Evolutionary conservation across 2,113 vertebrate genomes (phyloP).

Genomic region (Hyperopisus bebe): DNA sequence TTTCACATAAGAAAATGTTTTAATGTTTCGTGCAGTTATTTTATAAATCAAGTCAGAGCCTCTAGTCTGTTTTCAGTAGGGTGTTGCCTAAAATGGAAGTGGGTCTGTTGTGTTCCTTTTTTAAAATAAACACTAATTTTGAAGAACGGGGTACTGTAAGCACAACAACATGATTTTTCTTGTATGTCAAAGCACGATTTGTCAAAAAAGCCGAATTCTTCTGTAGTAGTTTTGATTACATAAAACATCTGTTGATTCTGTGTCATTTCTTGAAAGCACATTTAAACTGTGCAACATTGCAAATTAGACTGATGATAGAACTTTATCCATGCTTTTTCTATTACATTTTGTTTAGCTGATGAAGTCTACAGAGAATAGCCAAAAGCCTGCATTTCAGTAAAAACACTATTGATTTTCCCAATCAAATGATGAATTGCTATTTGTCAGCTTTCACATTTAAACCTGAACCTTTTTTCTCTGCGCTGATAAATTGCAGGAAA

Average conservation of each 20-base stretch:
- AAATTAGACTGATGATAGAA: background rate
- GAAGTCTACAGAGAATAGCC: background rate
- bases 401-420: background rate
- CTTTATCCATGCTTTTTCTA: background rate
- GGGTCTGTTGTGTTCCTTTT: background rate
- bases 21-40: background rate
- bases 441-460: background rate
- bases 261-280: background rate
- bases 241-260: background rate
- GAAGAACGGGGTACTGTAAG: background rate
- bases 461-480: background rate
- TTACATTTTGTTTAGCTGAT: background rate
- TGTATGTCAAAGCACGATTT: background rate
- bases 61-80: background rate
- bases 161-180: background rate
- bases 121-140: background rate
- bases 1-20: background rate
- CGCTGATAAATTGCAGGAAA: background rate
- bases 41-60: background rate
- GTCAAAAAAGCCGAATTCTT: background rate
- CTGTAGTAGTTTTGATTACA: background rate
- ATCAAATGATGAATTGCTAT: background rate
- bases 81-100: background rate
- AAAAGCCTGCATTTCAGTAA: background rate
- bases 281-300: background rate